Evolutionary conservation across 2,113 vertebrate species (phyloP).

Genomic region (Mugil cephalus): DNA sequence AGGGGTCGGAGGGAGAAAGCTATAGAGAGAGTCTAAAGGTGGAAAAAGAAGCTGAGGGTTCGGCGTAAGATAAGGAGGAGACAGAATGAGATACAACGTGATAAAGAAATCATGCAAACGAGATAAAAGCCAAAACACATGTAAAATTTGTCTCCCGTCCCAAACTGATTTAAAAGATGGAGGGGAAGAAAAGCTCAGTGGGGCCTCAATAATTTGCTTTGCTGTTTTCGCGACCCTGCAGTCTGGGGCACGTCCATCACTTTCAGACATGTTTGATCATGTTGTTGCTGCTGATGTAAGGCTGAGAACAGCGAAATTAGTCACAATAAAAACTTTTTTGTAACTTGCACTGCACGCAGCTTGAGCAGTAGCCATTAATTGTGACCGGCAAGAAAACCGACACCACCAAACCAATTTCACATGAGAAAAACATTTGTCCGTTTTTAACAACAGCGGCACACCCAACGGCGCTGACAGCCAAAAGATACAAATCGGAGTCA

Average conservation of each 20-base stretch:
- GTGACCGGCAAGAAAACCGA: slow-evolving; percentile 26
- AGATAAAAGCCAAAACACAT: neutral
- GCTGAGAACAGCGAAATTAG: slow-evolving; percentile 19
- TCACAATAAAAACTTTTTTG: slow-evolving; percentile 22
- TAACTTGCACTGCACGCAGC: slow-evolving; percentile 7
- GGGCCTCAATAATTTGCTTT: neutral
- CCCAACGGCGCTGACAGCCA: slow-evolving; percentile 36
- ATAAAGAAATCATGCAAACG: neutral
- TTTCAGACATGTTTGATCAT: slow-evolving; percentile 15
- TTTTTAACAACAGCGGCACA: slow-evolving; percentile 47
- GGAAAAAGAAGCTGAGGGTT: slow-evolving; percentile 1
- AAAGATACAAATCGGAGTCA: slow-evolving; percentile 27
- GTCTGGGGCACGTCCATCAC: neutral
- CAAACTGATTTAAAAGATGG: neutral
- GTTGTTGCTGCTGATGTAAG: slow-evolving; percentile 5
- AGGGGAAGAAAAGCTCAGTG: neutral
- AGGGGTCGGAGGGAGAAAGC: slow-evolving; percentile 28
- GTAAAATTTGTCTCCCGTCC: neutral
- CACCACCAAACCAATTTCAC: slow-evolving; percentile 31
- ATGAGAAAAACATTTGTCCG: slow-evolving; percentile 39
- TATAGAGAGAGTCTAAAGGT: slow-evolving; percentile 5
- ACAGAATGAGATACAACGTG: neutral
- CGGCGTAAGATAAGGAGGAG: neutral
- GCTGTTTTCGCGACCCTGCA: slow-evolving; percentile 20
- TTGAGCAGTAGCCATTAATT: slow-evolving; percentile 38